Percentiles rank a stretch among this genome's conserved stretches.
These are phyloP conservation scores for Nixonia krombeini DNA, from an alignment of 1,140 invertebrate species.

Conservation along the genomic window DNA sequence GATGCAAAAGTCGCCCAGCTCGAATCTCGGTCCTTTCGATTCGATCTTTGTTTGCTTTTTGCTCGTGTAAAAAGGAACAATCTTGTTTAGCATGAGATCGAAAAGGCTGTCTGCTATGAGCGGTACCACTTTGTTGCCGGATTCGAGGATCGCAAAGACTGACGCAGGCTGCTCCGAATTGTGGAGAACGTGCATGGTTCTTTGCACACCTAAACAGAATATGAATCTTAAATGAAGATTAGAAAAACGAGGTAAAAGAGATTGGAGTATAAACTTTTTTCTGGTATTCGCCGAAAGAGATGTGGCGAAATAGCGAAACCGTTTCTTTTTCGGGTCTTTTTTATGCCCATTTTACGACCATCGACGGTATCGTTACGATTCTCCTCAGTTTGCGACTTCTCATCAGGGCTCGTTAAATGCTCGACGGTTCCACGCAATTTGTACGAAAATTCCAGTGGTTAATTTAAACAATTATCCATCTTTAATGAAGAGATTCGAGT, in stretches of 20 bases:
- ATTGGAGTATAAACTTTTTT: slow-evolving; percentile 46
- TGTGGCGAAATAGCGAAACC: no score
- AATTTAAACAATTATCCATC: no score
- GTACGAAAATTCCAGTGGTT: no score
- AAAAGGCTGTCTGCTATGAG: slow-evolving; percentile 92
- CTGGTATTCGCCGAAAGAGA: no score
- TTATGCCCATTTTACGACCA: no score
- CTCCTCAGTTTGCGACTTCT: no score
- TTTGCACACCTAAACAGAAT: slow-evolving; percentile 72
- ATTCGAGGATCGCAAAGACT: slow-evolving; percentile 93
- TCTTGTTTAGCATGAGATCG: slow-evolving; percentile 91
- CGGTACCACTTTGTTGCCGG: slow-evolving; percentile 85
- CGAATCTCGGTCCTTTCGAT: slow-evolving; percentile 92
- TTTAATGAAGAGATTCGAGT: no score
- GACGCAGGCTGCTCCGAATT: slow-evolving; percentile 96
- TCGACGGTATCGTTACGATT: no score
- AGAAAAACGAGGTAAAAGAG: slow-evolving; percentile 18
- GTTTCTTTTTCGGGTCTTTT: no score
- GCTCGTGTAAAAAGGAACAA: slow-evolving; percentile 87
- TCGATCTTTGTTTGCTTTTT: slow-evolving; percentile 91
- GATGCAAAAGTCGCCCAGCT: slow-evolving; percentile 94
- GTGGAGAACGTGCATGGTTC: slow-evolving; percentile 91
- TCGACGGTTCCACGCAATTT: no score
- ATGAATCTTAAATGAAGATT: not conserved
- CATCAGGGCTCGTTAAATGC: no score